Evolutionary conservation across 2,888 invertebrate species (phyloP).

Genomic region (Steinernema hermaphroditum): DNA sequence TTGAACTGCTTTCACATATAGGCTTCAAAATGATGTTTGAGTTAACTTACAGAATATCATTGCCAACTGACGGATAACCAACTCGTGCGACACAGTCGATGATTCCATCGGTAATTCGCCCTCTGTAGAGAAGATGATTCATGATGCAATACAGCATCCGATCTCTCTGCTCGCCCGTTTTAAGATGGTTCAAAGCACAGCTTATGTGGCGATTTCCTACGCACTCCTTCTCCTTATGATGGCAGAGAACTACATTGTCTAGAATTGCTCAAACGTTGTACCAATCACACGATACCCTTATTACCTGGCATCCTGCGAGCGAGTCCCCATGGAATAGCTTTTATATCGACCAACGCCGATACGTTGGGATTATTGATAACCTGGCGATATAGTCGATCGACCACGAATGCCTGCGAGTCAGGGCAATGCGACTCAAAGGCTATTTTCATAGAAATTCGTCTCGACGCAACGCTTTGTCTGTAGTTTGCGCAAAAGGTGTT

Average conservation of each 20-base stretch:
- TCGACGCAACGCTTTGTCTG: constrained; percentile 16
- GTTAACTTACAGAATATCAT: background rate
- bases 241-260: constrained; percentile 40
- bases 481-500: constrained; percentile 42
- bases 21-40: no score
- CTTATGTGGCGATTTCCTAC: constrained; percentile 41
- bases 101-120: constrained; percentile 32
- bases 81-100: constrained; percentile 32
- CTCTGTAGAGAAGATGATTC: constrained; percentile 37
- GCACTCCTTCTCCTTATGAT: constrained; percentile 47
- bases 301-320: constrained; percentile 6
- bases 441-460: constrained; percentile 36
- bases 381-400: constrained; percentile 44
- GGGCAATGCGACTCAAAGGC: constrained; percentile 47
- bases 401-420: constrained; percentile 46
- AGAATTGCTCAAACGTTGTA: background rate
- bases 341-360: constrained; percentile 40
- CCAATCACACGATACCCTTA: no score
- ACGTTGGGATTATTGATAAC: constrained; percentile 38
- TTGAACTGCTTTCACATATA: no score
- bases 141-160: constrained; percentile 46
- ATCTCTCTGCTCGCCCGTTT: background rate
- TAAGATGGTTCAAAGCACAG: constrained; percentile 31
- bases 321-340: constrained; percentile 50
- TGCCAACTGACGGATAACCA: background rate